Evolutionary conservation across 2,113 vertebrate species (phyloP), one percentile per base, ranked within the genome.

Genomic region (Xiphias gladius): DNA sequence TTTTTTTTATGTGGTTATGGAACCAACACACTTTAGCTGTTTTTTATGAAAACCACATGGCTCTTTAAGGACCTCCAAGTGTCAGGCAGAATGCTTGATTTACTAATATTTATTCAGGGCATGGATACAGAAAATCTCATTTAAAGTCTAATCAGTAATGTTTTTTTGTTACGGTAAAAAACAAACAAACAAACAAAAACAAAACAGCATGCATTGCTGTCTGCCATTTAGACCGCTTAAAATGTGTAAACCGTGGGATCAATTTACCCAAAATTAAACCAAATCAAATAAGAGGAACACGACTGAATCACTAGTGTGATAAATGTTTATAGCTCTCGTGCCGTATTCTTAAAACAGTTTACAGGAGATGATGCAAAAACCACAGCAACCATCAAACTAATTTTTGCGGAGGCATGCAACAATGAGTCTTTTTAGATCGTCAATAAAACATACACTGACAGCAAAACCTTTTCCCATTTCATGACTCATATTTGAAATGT

Each of bases 401-500:
- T 8, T n/a, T 39, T 37, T 8, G 19, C 22, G 11, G 57, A 73
- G 26, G 28, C 32, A 13, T 12, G 24, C 28, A 63, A 13, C 20
- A 67, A 24, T 24, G 26, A 46, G n/a, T 43, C 12, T 55, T 52
- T 65, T 37, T 35, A 61, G 8, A 37, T 52, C 30, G 8, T 22
- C 11, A 35, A 66, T 43, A 30, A 48, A 57, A 57, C 19, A 52
- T 22, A 52, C 3, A 35, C 3, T 35, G 6, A 52, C 50, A 52
- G 50, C 50, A 66, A 73, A 58, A 35, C 17, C 3, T 35, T 22
- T 58, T 39, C 17, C 2, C 7, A 9, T 41, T 59, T 20, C 28
- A 76, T 37, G 41, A 73, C 41, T 65, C 17, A 48, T 65, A 37
- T 62, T 48, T 69, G 30, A 69, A 63, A 79, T 32, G 11, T 59